Evolutionary conservation across 2,113 vertebrate genomes (phyloP), one percentile per base, ranked within the genome.

Genomic region (Perca flavescens): DNA sequence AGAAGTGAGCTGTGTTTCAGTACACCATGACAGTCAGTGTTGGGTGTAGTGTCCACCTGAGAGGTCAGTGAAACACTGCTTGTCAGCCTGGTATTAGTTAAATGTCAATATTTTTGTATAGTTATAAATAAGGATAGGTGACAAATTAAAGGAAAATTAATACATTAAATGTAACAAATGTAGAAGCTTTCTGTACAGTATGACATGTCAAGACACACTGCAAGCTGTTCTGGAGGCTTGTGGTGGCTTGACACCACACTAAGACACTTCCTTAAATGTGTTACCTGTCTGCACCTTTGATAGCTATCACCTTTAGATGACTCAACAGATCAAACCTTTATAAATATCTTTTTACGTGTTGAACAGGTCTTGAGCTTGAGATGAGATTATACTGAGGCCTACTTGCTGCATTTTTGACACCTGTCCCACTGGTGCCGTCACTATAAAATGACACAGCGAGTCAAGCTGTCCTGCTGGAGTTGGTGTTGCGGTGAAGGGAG

Each of bases 361-460:
- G 58, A 79, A 54, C 62, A 63, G 13, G 63, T 61, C 63, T 68
- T n/a, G 47, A 75, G 28, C 49, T 47, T 47, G 17, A 67, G 77
- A 65, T 19, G 56, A 77, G 54, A 58, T 77, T 63, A 79, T 9
- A 82, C 60, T 12, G n/a, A 80, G 67, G 47, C 73, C 40, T 80
- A 19, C 80, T 85, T 56, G 60, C 46, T 43, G 63, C 80, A 43
- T 84, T 82, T 74, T 79, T 89, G 84, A 86, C 87, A 90, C 72
- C 74, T 72, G 86, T 88, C 88, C 80, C 86, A 52, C 52, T 14
- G 49, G 72, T 77, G 86, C 75, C 36, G n/a, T 82, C 85, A 65
- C 52, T 73, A 49, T 57, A 75, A 61, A 52, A 43, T 70, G 80
- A 83, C 85, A 76, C 69, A 31, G 67, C 7, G 57, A 80, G 78